A percentile compares a stretch with the other conserved stretches of the same genome.
Conservation (phyloP, 1,140 invertebrate genomes). For the Episyrphus balteatus region DNA sequence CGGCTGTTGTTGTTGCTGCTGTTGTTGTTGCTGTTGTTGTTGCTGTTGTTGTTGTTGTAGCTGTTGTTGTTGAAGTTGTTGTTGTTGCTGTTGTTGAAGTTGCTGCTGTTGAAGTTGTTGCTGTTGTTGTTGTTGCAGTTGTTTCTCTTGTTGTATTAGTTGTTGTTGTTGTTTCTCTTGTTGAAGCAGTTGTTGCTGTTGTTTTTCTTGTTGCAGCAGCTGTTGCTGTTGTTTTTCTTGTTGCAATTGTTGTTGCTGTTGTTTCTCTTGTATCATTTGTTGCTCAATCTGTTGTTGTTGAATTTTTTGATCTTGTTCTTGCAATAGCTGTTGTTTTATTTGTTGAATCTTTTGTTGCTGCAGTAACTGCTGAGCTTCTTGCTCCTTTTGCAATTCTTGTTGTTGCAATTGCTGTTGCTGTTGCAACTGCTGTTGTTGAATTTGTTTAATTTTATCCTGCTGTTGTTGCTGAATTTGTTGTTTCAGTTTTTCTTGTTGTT, state of each 20-base stretch:
- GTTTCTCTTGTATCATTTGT: no score
- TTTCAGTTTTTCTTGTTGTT: constrained; percentile 9
- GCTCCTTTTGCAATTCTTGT: neutral
- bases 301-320: constrained; percentile 1
- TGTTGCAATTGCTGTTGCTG: neutral
- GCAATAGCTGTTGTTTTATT: neutral
- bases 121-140: neutral
- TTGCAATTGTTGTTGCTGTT: neutral
- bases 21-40: constrained; percentile 4
- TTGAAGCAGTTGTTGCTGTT: constrained; percentile 13
- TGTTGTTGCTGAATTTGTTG: constrained; percentile 17
- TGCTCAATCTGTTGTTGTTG: neutral
- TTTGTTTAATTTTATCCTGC: neutral
- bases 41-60: constrained; percentile 7
- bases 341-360: neutral
- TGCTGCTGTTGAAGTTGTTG: neutral
- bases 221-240: neutral
- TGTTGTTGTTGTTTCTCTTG: constrained; percentile 5
- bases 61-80: neutral
- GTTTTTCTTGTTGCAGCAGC: constrained; percentile 18
- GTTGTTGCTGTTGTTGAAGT: neutral
- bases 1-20: constrained; percentile 6
- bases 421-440: neutral
- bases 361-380: neutral
- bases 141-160: neutral